Percentiles rank a stretch among this genome's conserved stretches.
These are phyloP conservation scores for Mastomys coucha DNA, from an alignment of 2,113 vertebrate species.

Conservation along the genomic window DNA sequence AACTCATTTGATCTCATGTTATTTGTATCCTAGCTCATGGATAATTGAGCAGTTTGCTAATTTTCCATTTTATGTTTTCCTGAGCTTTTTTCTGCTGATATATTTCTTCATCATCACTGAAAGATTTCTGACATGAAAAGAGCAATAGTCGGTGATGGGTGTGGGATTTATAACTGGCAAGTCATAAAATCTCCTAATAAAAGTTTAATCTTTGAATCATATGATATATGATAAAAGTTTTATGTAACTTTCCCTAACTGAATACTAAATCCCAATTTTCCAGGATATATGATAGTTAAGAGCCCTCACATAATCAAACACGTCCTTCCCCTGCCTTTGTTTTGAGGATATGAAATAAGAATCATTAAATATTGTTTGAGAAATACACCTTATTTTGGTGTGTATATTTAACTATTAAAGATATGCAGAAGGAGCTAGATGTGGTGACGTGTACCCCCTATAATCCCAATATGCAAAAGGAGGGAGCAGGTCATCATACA, in stretches of 20 bases:
- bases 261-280: constrained; percentile 13
- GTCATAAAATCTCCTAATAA: not conserved
- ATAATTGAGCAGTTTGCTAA: not conserved
- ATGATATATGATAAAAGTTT: not conserved
- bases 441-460: not conserved
- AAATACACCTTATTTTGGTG: not conserved
- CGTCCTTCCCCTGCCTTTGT: not conserved
- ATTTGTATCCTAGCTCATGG: not conserved
- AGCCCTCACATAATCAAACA: not conserved
- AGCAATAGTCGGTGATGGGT: not conserved
- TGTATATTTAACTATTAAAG: not conserved
- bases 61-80: not conserved
- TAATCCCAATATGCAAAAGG: not conserved
- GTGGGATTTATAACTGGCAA: not conserved
- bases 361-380: not conserved
- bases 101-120: not conserved
- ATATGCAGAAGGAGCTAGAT: not conserved
- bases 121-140: not conserved
- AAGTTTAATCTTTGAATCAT: not conserved
- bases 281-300: not conserved
- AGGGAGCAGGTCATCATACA: not conserved
- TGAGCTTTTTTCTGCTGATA: not conserved
- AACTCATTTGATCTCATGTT: not conserved
- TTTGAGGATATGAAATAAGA: not conserved
- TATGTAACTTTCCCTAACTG: not conserved